Percentiles rank a stretch among this genome's conserved stretches.
These are phyloP conservation scores for Parotia lawesii DNA, from an alignment of 2,113 vertebrate species.

Conservation along the genomic window DNA sequence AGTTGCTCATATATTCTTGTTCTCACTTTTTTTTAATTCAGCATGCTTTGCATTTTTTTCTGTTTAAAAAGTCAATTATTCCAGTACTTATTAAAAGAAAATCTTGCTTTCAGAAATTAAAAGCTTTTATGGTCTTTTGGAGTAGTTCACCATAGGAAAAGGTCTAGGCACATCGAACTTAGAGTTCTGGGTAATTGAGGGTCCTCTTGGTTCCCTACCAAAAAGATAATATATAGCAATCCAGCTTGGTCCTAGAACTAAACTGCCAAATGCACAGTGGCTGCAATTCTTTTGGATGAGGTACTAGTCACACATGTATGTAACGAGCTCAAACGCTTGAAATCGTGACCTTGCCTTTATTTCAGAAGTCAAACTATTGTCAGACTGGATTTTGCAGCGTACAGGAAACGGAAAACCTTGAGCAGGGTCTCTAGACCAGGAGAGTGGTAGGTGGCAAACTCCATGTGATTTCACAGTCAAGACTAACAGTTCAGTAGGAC, in stretches of 20 bases:
- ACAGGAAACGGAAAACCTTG: background rate
- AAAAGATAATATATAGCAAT: background rate
- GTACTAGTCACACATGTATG: fast-evolving
- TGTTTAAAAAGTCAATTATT: background rate
- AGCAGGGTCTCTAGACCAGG: background rate
- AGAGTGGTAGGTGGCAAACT: background rate
- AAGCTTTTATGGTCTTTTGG: background rate
- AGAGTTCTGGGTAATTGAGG: background rate
- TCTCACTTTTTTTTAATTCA: background rate
- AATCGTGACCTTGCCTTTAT: background rate
- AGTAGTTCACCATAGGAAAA: background rate
- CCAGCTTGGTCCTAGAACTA: background rate
- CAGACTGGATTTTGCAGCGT: background rate
- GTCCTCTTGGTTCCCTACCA: background rate
- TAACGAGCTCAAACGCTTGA: background rate
- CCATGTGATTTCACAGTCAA: fast-evolving
- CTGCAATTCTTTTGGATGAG: background rate
- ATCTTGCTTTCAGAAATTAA: background rate
- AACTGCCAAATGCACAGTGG: background rate
- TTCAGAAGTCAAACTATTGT: background rate
- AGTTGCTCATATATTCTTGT: background rate
- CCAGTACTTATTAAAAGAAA: background rate
- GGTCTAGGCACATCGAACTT: background rate
- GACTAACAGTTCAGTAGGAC: background rate
- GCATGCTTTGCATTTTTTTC: background rate